Percentiles rank a stretch among this genome's conserved stretches.
Evolutionary conservation across 2,113 vertebrate genomes (phyloP).

Genomic region (Mesembrinibis cayennensis): DNA sequence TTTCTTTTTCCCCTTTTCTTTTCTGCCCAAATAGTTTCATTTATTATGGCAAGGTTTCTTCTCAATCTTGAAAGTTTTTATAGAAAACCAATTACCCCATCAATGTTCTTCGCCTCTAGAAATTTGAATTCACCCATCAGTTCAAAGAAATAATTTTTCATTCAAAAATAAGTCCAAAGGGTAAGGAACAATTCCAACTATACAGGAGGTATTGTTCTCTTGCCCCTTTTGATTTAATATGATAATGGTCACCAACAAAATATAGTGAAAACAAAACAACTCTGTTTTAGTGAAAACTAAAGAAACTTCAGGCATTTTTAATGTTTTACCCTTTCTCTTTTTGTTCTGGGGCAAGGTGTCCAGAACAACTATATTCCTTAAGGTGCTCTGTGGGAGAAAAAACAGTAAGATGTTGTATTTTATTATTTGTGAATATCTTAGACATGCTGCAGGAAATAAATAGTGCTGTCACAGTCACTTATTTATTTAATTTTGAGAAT

Average conservation of each 20-base stretch:
- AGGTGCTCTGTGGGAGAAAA: neutral
- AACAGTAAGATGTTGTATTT: neutral
- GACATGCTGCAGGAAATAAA: neutral
- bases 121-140: slow-evolving; percentile 48
- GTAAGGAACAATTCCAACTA: slow-evolving; percentile 6
- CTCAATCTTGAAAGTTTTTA: neutral
- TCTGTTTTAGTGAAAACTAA: neutral
- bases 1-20: neutral
- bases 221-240: slow-evolving; percentile 19
- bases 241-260: slow-evolving; percentile 1
- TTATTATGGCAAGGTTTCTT: neutral
- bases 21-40: neutral
- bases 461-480: neutral
- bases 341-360: neutral
- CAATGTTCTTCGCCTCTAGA: slow-evolving; percentile 16
- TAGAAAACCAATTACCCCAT: slow-evolving; percentile 10
- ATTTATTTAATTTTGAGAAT: slow-evolving; percentile 35
- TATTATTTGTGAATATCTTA: neutral
- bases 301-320: slow-evolving; percentile 5
- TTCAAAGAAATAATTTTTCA: neutral
- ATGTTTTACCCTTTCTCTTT: neutral
- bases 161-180: slow-evolving; percentile 31
- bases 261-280: neutral
- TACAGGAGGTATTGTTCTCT: neutral
- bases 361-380: neutral